These are phyloP conservation scores for Leptopilina myrica DNA, from an alignment of 2,888 invertebrate species.

Conservation along the genomic window DNA sequence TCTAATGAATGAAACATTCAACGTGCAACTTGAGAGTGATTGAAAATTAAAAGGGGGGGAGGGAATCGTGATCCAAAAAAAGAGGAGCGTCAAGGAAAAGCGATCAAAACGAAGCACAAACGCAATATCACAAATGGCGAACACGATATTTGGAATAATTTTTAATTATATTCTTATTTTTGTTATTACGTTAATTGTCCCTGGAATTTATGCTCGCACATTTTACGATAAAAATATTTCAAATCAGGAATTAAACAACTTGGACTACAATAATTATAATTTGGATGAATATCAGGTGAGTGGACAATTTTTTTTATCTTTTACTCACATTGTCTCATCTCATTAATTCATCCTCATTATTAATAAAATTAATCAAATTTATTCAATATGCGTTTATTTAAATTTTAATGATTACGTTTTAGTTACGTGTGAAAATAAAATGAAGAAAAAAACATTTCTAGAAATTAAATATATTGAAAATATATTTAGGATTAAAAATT, in stretches of 20 bases:
- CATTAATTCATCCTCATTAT: background rate
- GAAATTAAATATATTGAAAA: too few relatives aligned
- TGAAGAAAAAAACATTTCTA: background rate
- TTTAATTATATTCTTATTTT: conserved; percentile 11
- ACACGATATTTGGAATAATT: conserved; percentile 1
- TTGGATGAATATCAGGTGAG: conserved; percentile 21
- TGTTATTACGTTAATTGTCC: background rate
- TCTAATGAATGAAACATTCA: background rate
- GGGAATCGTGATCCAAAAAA: background rate
- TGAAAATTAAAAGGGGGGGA: background rate
- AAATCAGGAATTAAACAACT: conserved; percentile 2
- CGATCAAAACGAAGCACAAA: conserved; percentile 3
- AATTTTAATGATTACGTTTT: too few relatives aligned
- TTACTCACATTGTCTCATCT: too few relatives aligned
- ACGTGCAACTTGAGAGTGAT: background rate
- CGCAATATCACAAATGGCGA: conserved; percentile 26
- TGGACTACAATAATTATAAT: conserved; percentile 26
- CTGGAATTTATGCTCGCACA: conserved; percentile 8
- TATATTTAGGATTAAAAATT: too few relatives aligned
- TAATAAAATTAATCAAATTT: background rate
- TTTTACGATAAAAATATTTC: conserved; percentile 8
- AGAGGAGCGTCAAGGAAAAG: background rate
- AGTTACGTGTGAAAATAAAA: background rate
- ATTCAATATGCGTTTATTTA: too few relatives aligned
- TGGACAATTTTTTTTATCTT: background rate